phyloP scores from a whole-genome alignment of 1,140 invertebrate species.

The Lysiphlebus fabarum region DNA sequence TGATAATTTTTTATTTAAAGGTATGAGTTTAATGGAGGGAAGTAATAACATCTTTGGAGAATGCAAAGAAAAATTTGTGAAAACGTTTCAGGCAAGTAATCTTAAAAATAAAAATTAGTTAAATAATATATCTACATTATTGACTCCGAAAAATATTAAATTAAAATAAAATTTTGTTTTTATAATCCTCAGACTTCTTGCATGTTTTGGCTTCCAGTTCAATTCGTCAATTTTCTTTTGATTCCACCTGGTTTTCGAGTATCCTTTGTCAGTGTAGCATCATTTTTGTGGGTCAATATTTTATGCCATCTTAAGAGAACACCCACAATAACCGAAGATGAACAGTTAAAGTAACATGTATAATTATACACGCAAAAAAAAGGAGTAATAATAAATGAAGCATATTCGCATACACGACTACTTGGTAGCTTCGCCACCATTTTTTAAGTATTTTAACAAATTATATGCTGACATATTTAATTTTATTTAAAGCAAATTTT shows the following conservation, averaged over 20 bases:
- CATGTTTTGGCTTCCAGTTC: conserved; percentile 75
- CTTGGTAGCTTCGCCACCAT: too few species aligned
- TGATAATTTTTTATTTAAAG: too few species aligned
- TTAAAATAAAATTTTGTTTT: conserved; percentile 14
- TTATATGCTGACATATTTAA: too few species aligned
- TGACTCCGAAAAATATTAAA: too few species aligned
- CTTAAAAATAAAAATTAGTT: too few species aligned
- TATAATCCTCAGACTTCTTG: conserved; percentile 61
- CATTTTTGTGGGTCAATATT: conserved; percentile 76
- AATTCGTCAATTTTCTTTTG: conserved; percentile 70
- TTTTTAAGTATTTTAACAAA: too few species aligned
- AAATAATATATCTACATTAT: too few species aligned
- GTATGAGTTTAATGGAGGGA: conserved; percentile 70
- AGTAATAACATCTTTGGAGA: conserved; percentile 67
- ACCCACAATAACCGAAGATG: conserved; percentile 39
- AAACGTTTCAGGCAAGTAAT: conserved; percentile 67
- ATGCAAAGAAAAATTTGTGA: conserved; percentile 67
- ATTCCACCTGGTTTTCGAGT: conserved; percentile 67
- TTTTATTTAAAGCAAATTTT: too few species aligned
- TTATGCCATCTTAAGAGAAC: conserved; percentile 71
- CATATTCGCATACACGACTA: too few species aligned
- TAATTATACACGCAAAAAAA: too few species aligned
- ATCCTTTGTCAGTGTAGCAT: conserved; percentile 68
- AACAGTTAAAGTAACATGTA: too few species aligned
- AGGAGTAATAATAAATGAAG: too few species aligned